phyloP scores from a whole-genome alignment of 2,113 vertebrate genomes.

The Nanger granti region DNA sequence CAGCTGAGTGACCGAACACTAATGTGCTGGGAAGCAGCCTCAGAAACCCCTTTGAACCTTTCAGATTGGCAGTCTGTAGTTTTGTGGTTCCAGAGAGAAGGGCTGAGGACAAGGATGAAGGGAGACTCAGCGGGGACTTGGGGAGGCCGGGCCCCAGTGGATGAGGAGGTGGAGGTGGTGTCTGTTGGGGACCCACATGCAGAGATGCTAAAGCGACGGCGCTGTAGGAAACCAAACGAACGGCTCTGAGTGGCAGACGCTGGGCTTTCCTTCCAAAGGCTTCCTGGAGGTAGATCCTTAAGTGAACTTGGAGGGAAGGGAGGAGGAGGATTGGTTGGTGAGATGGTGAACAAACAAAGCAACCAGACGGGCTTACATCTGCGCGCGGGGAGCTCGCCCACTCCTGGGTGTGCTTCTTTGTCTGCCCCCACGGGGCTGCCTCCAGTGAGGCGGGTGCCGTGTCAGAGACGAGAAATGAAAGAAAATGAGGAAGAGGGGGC shows the following conservation, averaged over 20 bases:
- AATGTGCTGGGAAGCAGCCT: background rate
- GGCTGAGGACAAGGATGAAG: background rate
- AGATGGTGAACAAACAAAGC: background rate
- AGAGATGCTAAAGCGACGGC: background rate
- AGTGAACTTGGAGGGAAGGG: background rate
- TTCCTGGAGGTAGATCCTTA: background rate
- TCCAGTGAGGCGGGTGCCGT: background rate
- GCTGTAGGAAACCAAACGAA: background rate
- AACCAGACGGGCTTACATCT: background rate
- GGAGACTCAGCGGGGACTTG: background rate
- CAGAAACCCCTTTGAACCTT: background rate
- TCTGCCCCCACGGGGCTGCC: background rate
- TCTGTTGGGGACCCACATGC: fast-evolving
- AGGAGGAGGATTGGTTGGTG: background rate
- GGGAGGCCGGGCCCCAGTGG: background rate
- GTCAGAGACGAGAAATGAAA: background rate
- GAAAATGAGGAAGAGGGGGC: background rate
- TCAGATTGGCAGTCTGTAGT: background rate
- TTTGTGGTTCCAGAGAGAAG: background rate
- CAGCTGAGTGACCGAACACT: background rate
- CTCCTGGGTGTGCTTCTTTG: background rate
- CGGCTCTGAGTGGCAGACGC: background rate
- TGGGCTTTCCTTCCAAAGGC: background rate
- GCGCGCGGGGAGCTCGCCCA: background rate
- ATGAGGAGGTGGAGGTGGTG: background rate